These are phyloP conservation scores for Lophius piscatorius DNA, from an alignment of 2,113 vertebrate genomes.

Conservation along the genomic window DNA sequence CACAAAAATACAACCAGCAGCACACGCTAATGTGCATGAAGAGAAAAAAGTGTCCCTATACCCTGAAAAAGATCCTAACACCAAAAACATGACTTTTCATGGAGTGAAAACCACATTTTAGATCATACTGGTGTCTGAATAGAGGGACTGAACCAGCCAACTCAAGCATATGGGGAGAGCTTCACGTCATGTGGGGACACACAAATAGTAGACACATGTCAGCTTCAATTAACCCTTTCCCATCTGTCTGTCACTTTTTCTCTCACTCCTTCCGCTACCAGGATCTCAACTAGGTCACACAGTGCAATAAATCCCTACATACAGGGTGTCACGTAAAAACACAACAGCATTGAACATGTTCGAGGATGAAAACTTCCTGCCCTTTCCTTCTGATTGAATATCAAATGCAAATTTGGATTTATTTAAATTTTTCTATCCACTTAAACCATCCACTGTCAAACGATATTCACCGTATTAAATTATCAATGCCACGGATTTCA, in stretches of 20 bases:
- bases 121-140: not conserved
- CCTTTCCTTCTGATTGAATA: not conserved
- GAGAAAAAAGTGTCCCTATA: too few species aligned
- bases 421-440: slow-evolving; percentile 1
- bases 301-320: slow-evolving; percentile 10
- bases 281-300: slow-evolving; percentile 50
- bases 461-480: slow-evolving; percentile 51
- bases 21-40: too few species aligned
- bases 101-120: slow-evolving; percentile 23
- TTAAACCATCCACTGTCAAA: slow-evolving; percentile 41
- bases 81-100: slow-evolving; percentile 2
- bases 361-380: not conserved
- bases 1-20: too few species aligned
- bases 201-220: slow-evolving; percentile 67
- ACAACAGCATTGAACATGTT: slow-evolving; percentile 7
- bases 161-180: slow-evolving; percentile 53
- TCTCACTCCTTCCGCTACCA: slow-evolving; percentile 14
- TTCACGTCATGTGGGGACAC: slow-evolving; percentile 57
- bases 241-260: slow-evolving; percentile 55
- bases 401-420: slow-evolving; percentile 9
- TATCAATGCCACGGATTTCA: slow-evolving; percentile 55
- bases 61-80: not conserved
- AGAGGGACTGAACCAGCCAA: slow-evolving; percentile 35
- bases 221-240: slow-evolving; percentile 67
- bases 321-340: not conserved